These are phyloP conservation scores for Galleria mellonella DNA, from an alignment of 1,140 invertebrate genomes.

Conservation along the genomic window DNA sequence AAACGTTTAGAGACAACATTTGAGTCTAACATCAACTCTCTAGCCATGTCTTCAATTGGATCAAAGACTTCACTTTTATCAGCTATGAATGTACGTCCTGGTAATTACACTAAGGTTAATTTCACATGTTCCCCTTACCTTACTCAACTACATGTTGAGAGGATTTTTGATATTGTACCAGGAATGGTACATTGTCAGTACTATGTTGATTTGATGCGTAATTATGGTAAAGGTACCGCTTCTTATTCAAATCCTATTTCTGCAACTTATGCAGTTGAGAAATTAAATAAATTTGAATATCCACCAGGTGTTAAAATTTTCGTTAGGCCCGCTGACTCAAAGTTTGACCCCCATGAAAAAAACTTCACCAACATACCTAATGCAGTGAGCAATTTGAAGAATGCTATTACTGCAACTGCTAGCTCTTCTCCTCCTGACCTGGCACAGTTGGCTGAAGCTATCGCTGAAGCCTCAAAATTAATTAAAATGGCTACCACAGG, in stretches of 20 bases:
- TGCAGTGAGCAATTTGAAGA: conserved; percentile 34
- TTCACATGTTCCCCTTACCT: conserved; percentile 45
- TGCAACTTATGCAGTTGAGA: conserved; percentile 47
- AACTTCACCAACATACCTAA: conserved; percentile 29
- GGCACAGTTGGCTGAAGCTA: conserved; percentile 43
- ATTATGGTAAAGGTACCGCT: conserved; percentile 38
- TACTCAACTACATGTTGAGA: conserved; percentile 31
- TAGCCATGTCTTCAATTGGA: conserved; percentile 21
- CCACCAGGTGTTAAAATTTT: conserved; percentile 42
- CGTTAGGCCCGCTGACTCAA: conserved; percentile 33
- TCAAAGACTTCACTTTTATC: conserved; percentile 24
- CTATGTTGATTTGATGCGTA: conserved; percentile 32
- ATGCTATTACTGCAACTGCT: conserved; percentile 28
- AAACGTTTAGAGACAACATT: conserved; percentile 33
- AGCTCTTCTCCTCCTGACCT: conserved; percentile 39
- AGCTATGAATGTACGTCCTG: conserved; percentile 34
- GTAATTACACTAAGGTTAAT: conserved; percentile 33
- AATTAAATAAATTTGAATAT: conserved; percentile 53
- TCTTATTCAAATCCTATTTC: conserved; percentile 46
- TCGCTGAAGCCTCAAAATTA: conserved; percentile 52
- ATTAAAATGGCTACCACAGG: conserved; percentile 47
- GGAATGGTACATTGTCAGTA: conserved; percentile 36
- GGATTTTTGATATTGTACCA: conserved; percentile 46
- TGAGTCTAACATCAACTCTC: conserved; percentile 35
- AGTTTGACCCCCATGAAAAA: conserved; percentile 28